Conservation (phyloP, 2,113 vertebrate species). For the Willisornis vidua region DNA sequence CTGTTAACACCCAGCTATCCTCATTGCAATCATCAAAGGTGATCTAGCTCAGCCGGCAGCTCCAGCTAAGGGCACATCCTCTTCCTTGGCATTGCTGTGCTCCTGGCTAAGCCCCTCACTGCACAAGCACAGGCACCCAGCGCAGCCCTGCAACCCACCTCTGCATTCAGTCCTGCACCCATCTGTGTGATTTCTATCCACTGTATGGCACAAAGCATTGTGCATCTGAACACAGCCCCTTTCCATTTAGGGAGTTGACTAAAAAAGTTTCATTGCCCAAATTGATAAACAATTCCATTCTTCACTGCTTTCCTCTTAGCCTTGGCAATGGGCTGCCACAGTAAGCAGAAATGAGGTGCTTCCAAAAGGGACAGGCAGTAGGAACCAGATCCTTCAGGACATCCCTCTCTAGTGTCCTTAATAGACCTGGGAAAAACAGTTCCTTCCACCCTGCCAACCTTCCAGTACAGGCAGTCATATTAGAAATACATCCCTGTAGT, state of each 20-base stretch:
- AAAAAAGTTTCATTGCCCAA: not conserved
- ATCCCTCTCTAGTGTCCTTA: not conserved
- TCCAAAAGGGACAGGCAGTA: not conserved
- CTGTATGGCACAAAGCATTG: not conserved
- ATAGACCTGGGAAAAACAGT: not conserved
- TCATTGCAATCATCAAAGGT: not conserved
- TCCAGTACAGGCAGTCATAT: not conserved
- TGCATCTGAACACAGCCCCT: not conserved
- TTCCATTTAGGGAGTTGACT: not conserved
- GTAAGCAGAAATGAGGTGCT: not conserved
- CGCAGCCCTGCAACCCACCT: not conserved
- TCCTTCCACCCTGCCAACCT: not conserved
- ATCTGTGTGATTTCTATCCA: accelerated
- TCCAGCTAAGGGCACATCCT: not conserved
- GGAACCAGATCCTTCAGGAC: not conserved
- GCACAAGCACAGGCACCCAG: not conserved
- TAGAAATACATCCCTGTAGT: not conserved
- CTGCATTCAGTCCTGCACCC: not conserved
- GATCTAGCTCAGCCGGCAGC: not conserved
- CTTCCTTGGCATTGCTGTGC: not conserved
- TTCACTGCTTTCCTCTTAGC: not conserved
- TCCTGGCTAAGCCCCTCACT: not conserved
- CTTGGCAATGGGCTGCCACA: not conserved
- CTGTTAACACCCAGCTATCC: not conserved
- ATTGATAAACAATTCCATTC: not conserved